Percentiles rank a stretch among this genome's conserved stretches.
phyloP scores from a whole-genome alignment of 64 coral and sea anemone species.

The Porites lutea region DNA sequence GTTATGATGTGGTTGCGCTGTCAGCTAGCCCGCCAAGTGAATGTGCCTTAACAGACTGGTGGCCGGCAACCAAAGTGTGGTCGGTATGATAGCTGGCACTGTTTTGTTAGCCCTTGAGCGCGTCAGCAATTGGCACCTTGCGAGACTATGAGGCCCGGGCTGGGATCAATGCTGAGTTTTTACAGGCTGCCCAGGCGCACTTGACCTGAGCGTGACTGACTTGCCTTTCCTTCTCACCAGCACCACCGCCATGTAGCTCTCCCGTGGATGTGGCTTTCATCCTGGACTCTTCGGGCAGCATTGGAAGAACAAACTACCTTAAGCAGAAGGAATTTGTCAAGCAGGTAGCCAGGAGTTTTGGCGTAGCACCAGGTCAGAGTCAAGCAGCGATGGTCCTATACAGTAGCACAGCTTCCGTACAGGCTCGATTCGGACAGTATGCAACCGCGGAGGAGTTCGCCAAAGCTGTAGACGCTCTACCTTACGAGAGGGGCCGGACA shows the following conservation, averaged over 20 bases:
- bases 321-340: constrained; percentile 36
- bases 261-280: constrained; percentile 40
- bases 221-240: not conserved
- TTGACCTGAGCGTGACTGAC: not conserved
- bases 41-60: too few relatives aligned
- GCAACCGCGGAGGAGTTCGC: constrained; percentile 35
- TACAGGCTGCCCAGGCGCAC: not conserved
- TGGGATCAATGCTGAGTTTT: not conserved
- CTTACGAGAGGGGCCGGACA: not conserved
- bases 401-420: constrained; percentile 29
- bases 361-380: not conserved
- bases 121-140: too few relatives aligned
- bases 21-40: too few relatives aligned
- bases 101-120: not conserved
- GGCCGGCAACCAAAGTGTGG: too few relatives aligned
- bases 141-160: too few relatives aligned
- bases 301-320: not conserved
- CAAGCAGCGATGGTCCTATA: constrained; percentile 29
- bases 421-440: constrained; percentile 68
- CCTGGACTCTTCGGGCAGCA: constrained; percentile 56
- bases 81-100: too few relatives aligned
- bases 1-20: too few relatives aligned
- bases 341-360: not conserved
- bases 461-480: constrained; percentile 26
- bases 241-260: constrained; percentile 8